Evolutionary conservation across 2,797 vertebrate species (phyloP).

Genomic region (Threskiornis aethiopicus): DNA sequence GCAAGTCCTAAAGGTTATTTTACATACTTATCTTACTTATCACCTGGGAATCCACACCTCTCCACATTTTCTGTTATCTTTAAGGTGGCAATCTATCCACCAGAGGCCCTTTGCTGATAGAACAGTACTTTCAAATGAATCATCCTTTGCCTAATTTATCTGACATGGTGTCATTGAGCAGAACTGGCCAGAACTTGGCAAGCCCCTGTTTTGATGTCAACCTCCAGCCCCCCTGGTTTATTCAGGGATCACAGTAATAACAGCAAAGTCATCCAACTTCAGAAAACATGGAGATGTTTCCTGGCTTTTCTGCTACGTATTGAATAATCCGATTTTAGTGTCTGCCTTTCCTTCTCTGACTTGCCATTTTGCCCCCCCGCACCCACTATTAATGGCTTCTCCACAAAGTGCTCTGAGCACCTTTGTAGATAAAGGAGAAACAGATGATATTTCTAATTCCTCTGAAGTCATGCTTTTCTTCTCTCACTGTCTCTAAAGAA

Average conservation of each 20-base stretch:
- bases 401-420: neutral
- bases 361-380: neutral
- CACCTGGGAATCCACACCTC: neutral
- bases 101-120: neutral
- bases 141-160: no score
- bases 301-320: neutral
- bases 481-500: neutral
- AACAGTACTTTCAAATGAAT: rapidly evolving
- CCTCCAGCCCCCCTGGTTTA: neutral
- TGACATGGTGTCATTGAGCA: rapidly evolving
- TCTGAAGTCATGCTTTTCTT: neutral
- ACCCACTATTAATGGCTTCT: neutral
- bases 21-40: no score
- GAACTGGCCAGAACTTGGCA: neutral
- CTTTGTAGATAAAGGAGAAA: neutral
- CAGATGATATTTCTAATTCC: no score
- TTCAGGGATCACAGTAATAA: no score
- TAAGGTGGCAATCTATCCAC: no score
- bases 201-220: neutral
- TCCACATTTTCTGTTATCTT: neutral
- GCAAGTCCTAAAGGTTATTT: neutral
- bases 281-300: neutral
- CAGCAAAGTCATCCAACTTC: neutral
- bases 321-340: neutral
- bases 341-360: neutral